Evolutionary conservation across 2,888 invertebrate species (phyloP), one percentile per base, ranked within the genome.

Genomic region (Megamerina dolium): DNA sequence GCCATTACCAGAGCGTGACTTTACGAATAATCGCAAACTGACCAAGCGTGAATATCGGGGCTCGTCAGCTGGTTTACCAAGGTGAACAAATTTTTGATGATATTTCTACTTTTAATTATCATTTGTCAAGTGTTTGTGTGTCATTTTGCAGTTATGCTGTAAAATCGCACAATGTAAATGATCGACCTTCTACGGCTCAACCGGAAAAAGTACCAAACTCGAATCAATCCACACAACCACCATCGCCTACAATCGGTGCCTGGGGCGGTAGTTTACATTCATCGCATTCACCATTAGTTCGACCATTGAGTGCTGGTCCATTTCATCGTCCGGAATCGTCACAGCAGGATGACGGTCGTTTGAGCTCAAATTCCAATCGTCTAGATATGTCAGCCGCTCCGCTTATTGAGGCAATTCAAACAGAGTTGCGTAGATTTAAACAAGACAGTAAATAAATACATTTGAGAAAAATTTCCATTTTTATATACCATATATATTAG

Each of bases 371-470:
- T 3, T 17, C 43, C 2, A 17, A 48, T 36, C 60, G 72, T 14
- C 53, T 62, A n/a, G 76, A 75, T 37, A 83, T 88, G 66, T 85
- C 89, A 0, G 88, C 89, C 0, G 78, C 87, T 12, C 88, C 89
- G 0, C 75, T 90, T 19, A 89, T 91, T 56, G 81, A 84, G 33
- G 87, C 89, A 50, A 90, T 91, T 61, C 88, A 87, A 68, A 81
- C 79, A 48, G 90, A 91, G 46, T 46, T 72, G 41, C 64, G 64
- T 55, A 68, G 63, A 53, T 71, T 70, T 45, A 69, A 68, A 46
- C 55, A 61, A 14, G 62, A 66, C 34, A 47, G 54, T n/a, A 49
- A 39, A 9, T 54, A 50, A 33, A 23, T 8, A n/a, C n/a, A n/a
- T n/a, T n/a, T n/a, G n/a, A n/a, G n/a, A n/a, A n/a, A n/a, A n/a